Evolutionary conservation across 2,797 vertebrate genomes (phyloP), one percentile per base, ranked within the genome.

Genomic region (Caiman crocodilus): DNA sequence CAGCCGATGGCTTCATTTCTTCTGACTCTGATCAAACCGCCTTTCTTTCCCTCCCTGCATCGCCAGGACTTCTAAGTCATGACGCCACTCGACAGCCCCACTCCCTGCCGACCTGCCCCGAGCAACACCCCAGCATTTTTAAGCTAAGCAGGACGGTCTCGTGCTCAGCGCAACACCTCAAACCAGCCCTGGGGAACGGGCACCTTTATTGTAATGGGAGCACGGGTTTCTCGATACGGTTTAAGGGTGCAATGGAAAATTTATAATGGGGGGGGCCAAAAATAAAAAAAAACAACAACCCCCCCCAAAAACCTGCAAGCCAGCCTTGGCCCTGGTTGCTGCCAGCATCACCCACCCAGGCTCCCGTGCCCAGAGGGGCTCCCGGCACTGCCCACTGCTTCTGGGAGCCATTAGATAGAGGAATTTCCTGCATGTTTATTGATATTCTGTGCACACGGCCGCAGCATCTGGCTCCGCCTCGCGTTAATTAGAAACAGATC

Each of bases 11-110:
- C 98, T 98, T 97, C 97, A 98, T 98, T 99, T 98, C 94, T 96
- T 98, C 98, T 98, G 98, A 99, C 98, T 99, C 99, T 99, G 99
- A 99, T 99, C 98, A 99, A 98, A 98, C 97, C 95, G 98, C 98
- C 98, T 98, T 98, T 98, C 97, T 97, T 96, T 97, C 96, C 96
- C 97, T 97, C 97, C 96, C 96, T 97, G 97, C 98, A 14, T 25
- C 14, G 7, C 21, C 69, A 73, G 32, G 35, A 7, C 67, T 86
- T 86, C 78, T 26, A 60, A 50, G 77, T 77, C 74, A 55, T 30
- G 5, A 42, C 74, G 77, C 80, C 61, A 85, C 88, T 86, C 74
- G 61, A 84, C 42, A 50, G 3, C 10, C 42, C 42, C 42, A 67
- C 65, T 17, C 69, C 3, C 55, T 28, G 50, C 81, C 82, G 85